phyloP scores from a whole-genome alignment of 1,140 invertebrate genomes.

The Pinna nobilis region DNA sequence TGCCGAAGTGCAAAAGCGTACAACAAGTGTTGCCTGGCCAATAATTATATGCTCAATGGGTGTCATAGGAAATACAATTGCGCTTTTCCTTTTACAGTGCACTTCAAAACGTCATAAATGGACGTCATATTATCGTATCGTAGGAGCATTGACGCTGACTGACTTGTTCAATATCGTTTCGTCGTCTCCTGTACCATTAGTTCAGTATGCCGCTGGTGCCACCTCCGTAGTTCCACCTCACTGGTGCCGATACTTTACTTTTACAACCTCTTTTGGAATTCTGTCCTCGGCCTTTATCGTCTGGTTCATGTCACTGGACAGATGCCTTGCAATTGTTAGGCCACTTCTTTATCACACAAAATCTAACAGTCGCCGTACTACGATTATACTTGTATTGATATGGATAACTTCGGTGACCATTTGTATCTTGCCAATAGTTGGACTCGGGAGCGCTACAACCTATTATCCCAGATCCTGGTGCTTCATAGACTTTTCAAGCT shows the following conservation, averaged over 20 bases:
- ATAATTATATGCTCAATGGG: no score
- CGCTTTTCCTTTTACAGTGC: constrained; percentile 51
- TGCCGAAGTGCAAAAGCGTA: no score
- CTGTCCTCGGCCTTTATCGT: constrained; percentile 71
- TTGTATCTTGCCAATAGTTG: constrained; percentile 69
- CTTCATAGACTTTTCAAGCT: constrained; percentile 70
- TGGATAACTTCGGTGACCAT: constrained; percentile 64
- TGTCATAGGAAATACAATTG: constrained; percentile 58
- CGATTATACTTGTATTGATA: constrained; percentile 51
- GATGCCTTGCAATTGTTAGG: constrained; percentile 70
- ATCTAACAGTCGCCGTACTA: constrained; percentile 60
- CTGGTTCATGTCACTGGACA: constrained; percentile 72
- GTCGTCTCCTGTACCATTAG: constrained; percentile 63
- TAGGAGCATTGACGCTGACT: constrained; percentile 58
- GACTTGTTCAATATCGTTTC: constrained; percentile 63
- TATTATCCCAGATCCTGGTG: constrained; percentile 75
- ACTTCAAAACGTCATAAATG: constrained; percentile 53
- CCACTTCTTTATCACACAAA: constrained; percentile 71
- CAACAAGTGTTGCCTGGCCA: no score
- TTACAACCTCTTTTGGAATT: constrained; percentile 72
- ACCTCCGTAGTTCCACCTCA: constrained; percentile 58
- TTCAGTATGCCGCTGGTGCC: constrained; percentile 56
- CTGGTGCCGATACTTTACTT: constrained; percentile 71
- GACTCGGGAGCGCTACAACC: constrained; percentile 62
- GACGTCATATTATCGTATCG: constrained; percentile 61